phyloP scores from a whole-genome alignment of 1,140 invertebrate species.

The Macrosteles quadrilineatus region DNA sequence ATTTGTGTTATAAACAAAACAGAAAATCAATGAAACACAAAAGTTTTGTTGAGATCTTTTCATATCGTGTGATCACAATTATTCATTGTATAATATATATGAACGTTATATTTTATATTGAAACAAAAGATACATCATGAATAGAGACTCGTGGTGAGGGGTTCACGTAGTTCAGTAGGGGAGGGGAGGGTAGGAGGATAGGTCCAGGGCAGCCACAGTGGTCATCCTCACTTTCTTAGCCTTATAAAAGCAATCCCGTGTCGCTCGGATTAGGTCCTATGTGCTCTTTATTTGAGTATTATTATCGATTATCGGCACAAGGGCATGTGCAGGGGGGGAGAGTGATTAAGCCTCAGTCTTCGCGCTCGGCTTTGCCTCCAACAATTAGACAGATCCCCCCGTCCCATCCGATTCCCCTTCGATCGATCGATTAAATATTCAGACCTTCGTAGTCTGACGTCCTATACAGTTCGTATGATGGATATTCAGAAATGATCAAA shows the following conservation, averaged over 20 bases:
- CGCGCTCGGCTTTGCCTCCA: conserved; percentile 38
- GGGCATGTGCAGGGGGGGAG: conserved; percentile 29
- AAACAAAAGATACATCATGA: too few relatives aligned
- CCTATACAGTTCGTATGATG: conserved; percentile 34
- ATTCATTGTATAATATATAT: too few relatives aligned
- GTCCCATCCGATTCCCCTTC: conserved; percentile 29
- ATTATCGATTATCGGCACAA: conserved; percentile 42
- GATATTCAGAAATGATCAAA: conserved; percentile 33
- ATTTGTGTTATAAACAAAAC: too few relatives aligned
- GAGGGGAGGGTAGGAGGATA: too few relatives aligned
- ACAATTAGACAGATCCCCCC: conserved; percentile 44
- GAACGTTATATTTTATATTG: too few relatives aligned
- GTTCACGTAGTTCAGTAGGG: too few relatives aligned
- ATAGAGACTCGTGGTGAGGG: too few relatives aligned
- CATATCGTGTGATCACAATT: too few relatives aligned
- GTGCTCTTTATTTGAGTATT: conserved; percentile 41
- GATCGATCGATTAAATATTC: conserved; percentile 41
- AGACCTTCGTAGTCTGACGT: conserved; percentile 32
- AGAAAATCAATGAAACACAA: too few relatives aligned
- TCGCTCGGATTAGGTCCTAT: not conserved
- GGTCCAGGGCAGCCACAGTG: too few relatives aligned
- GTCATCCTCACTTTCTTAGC: not conserved
- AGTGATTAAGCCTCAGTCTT: conserved; percentile 43
- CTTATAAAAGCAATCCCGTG: conserved; percentile 17
- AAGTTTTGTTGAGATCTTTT: too few relatives aligned